These are phyloP conservation scores for Ostrea edulis DNA, from an alignment of 1,140 invertebrate genomes.

Conservation along the genomic window DNA sequence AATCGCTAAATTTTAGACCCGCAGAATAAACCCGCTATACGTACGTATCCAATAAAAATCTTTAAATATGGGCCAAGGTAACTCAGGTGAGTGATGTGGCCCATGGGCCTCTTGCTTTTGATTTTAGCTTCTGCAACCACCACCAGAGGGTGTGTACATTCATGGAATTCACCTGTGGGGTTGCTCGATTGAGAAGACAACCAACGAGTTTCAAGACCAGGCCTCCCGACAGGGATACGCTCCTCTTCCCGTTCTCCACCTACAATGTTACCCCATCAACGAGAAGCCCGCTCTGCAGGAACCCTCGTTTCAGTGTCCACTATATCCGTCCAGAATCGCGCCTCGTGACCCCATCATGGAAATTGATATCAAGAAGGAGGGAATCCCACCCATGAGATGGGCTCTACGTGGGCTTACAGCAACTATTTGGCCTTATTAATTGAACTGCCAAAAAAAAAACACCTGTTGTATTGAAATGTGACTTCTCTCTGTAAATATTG, in stretches of 20 bases:
- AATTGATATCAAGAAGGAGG: constrained; percentile 76
- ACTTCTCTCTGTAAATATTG: neutral
- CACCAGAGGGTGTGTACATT: constrained; percentile 79
- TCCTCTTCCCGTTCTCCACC: constrained; percentile 77
- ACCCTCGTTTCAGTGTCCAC: constrained; percentile 74
- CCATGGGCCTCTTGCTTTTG: neutral
- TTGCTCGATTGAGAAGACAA: constrained; percentile 79
- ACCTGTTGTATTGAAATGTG: neutral
- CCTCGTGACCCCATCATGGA: constrained; percentile 75
- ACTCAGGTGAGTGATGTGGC: too few relatives aligned
- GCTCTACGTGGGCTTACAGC: constrained; percentile 77
- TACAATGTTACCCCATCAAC: constrained; percentile 76
- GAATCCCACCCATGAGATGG: constrained; percentile 75
- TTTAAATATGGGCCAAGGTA: too few relatives aligned
- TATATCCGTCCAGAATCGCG: constrained; percentile 74
- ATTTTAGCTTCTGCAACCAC: constrained; percentile 77
- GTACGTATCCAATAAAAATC: too few relatives aligned
- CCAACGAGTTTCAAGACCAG: constrained; percentile 76
- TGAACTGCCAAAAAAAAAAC: neutral
- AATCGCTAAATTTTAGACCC: too few relatives aligned
- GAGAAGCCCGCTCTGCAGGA: constrained; percentile 75
- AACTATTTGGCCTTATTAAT: constrained; percentile 67
- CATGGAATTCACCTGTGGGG: constrained; percentile 79
- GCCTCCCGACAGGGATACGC: constrained; percentile 73
- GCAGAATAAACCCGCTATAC: too few relatives aligned